Percentiles rank a stretch among this genome's conserved stretches.
Evolutionary conservation across 1,140 invertebrate genomes (phyloP).

Genomic region (Drosophila albomicans): DNA sequence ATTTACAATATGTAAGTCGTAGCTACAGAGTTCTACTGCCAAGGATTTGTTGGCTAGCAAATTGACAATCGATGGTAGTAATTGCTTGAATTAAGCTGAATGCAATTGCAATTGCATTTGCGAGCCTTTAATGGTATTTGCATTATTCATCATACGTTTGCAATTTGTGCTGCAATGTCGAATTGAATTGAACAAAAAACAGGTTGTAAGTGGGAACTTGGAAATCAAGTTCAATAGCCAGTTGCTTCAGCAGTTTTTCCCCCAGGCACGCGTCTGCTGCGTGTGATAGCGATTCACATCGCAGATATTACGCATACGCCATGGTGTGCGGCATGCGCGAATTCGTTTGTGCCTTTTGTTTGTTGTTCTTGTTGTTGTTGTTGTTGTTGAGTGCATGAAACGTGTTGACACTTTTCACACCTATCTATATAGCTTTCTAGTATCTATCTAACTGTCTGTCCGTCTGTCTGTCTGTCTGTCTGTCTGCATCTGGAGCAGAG

Average conservation of each 20-base stretch:
- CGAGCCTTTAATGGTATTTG: neutral
- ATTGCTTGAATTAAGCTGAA: neutral
- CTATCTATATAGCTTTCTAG: neutral
- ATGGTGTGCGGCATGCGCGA: neutral
- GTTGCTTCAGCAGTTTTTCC: neutral
- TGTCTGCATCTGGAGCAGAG: conserved; percentile 13
- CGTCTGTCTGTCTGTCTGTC: neutral
- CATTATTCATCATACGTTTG: neutral
- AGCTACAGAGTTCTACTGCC: neutral
- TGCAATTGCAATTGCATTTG: neutral
- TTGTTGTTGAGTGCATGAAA: neutral
- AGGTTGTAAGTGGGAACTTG: neutral
- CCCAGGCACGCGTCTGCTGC: conserved; percentile 34
- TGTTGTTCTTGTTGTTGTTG: neutral
- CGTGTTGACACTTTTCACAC: conserved; percentile 42
- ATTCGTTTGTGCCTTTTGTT: neutral
- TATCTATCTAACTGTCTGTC: neutral
- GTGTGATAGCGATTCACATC: conserved; percentile 7
- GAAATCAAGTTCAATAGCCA: conserved; percentile 7
- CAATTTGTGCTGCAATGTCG: neutral
- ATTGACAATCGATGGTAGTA: neutral
- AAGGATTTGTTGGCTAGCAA: neutral
- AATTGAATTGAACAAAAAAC: neutral
- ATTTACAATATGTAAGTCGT: conserved; percentile 55
- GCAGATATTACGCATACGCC: conserved; percentile 49